Base-by-base conservation (phyloP, 1,140 invertebrate genomes). In the Trinorchestia longiramus region DNA sequence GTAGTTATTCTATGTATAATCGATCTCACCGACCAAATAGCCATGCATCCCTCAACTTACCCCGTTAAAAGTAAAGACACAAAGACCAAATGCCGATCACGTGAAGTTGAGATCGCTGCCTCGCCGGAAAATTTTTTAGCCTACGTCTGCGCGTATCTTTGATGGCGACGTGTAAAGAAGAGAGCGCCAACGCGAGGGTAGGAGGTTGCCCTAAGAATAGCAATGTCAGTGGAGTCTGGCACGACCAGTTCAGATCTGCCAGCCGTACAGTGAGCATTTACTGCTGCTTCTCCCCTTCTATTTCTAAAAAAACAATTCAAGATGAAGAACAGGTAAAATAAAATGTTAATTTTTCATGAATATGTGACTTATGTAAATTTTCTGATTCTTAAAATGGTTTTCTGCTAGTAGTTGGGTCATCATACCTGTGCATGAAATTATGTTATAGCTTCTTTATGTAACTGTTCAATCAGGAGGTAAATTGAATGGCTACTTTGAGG, bases 271-370 rank as follows among this genome's bases (percentile, higher is more conserved):
- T 94, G 92, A 94, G 43, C 92, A 47, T 47, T 23, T 77, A 77
- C 62, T 94, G 43, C 92, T 47, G 43, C 92, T 47, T 19, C 92
- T 94, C 43, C 43, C 36, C 44, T 45, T 47, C 92, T 94, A 19
- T 40, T 6, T 8, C 0, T 45, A 40, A 43, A 19, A 94, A 43
- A 45, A n/a, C 92, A 28, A 45, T 43, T 45, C 92, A 94, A 43
- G 40, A 94, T 94, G 92, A 94, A 94, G 92, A 94, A 94, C 92
- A 94, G 92, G 92, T 94, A 94, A 94, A 45, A 47, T 77, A 36
- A 77, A 11, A 36, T 77, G 62, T 77, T 77, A 77, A 1, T 77
- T 77, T 36, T 77, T 3, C 8, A 77, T 77, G 62, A 23, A 15
- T 3, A 36, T 77, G 15, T 23, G 28, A 6, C 28, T 77, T 36